These are phyloP conservation scores for Madoqua kirkii DNA, from an alignment of 2,113 vertebrate genomes.

Conservation along the genomic window DNA sequence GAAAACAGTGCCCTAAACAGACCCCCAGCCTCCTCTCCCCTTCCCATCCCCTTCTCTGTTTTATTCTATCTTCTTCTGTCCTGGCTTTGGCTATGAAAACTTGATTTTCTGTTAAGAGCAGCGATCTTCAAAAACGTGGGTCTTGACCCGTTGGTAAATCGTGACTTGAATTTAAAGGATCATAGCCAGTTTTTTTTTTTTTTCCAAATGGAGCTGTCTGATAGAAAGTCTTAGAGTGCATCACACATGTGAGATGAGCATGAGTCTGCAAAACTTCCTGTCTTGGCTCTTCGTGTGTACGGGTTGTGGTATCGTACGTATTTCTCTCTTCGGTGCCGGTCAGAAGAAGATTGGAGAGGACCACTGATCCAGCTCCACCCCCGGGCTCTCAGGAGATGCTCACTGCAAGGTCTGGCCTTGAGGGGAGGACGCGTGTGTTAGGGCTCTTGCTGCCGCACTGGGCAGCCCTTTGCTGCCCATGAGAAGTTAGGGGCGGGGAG, in stretches of 20 bases:
- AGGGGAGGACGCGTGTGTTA: neutral
- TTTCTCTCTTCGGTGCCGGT: neutral
- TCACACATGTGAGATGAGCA: neutral
- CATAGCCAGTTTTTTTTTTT: neutral
- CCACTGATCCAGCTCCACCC: too few relatives aligned
- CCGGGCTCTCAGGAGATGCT: accelerated
- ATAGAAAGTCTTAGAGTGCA: neutral
- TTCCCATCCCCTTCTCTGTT: neutral
- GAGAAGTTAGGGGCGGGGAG: neutral
- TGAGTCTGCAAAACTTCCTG: neutral
- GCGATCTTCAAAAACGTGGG: neutral
- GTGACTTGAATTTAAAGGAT: neutral
- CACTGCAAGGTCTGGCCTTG: neutral
- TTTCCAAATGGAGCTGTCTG: neutral
- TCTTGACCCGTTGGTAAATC: neutral
- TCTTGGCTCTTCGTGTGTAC: accelerated
- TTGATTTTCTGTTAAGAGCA: neutral
- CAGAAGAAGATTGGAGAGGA: neutral
- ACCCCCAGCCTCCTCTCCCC: neutral
- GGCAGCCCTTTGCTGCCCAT: neutral
- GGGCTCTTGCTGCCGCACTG: accelerated
- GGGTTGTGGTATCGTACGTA: neutral
- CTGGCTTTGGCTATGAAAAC: neutral
- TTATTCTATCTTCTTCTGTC: neutral
- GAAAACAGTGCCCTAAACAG: neutral